Evolutionary conservation across 2,113 vertebrate species (phyloP), one percentile per base, ranked within the genome.

Genomic region (Pelecanus crispus): DNA sequence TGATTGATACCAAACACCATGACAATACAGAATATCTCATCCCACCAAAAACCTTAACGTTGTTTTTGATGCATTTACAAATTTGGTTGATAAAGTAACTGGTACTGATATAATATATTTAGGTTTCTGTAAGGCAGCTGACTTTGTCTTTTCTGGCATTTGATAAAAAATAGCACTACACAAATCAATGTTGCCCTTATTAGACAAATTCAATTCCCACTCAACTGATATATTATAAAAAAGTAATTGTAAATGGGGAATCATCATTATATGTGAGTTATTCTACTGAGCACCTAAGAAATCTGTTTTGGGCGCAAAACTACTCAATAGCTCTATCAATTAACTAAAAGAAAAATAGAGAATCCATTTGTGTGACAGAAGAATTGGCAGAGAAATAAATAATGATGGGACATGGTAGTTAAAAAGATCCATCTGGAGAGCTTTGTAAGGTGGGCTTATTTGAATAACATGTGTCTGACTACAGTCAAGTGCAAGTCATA

Each of bases 241-340:
- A 92, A 79, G 29, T 59, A 72, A 89, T 36, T 88, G 65, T 81
- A 88, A 93, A 56, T 68, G 17, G 13, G 34, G 22, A 52, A 59
- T 75, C 86, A 44, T 86, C 56, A 31, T 82, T 86, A 85, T 56
- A 42, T 36, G 11, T 63, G 25, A 86, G 45, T 83, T 90, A 82
- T 22, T 80, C 34, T 80, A 72, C 66, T 31, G 12, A 82, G 74
- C 65, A 91, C 52, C 32, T 63, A 74, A 63, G 56, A 93, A 88
- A 92, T 82, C 38, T 85, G 61, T 49, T 87, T 85, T 67, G 31
- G 71, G 40, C 2, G 4, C 40, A 82, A 77, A 95, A 47, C 44
- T 68, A 82, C 49, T 93, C 82, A 73, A 13, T 93, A 82, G n/a
- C 18, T 93, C 53, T 85, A 95, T 67, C 59, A 90, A 82, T 80